Evolutionary conservation across 64 coral and sea anemone genomes (phyloP).

Genomic region (Montipora cactus): DNA sequence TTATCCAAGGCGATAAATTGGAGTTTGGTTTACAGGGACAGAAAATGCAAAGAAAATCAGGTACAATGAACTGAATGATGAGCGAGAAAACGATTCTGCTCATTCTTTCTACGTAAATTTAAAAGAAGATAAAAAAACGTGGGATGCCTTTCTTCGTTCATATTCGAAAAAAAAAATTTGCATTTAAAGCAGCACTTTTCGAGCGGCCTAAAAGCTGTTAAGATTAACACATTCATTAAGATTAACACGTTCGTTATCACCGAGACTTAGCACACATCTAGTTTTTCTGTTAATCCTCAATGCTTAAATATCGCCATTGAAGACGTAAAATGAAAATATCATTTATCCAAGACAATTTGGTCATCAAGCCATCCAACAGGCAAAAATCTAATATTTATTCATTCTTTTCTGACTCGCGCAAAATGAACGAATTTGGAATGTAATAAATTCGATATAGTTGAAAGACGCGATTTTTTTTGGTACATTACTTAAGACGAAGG

Average conservation of each 20-base stretch:
- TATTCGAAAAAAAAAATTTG: neutral
- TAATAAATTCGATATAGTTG: too few relatives aligned
- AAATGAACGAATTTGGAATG: too few relatives aligned
- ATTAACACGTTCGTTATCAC: conserved; percentile 30
- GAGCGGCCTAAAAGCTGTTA: conserved; percentile 16
- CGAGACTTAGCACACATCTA: neutral
- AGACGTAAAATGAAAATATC: neutral
- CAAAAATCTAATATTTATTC: too few relatives aligned
- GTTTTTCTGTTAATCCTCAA: conserved; percentile 12
- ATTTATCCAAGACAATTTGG: neutral
- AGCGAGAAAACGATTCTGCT: neutral
- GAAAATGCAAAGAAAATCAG: neutral
- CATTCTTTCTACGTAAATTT: neutral
- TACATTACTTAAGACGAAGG: neutral
- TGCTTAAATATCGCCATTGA: neutral
- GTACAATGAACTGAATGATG: too few relatives aligned
- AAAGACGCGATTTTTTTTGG: neutral
- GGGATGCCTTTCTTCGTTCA: neutral
- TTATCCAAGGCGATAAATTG: neutral
- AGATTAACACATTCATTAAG: conserved; percentile 26
- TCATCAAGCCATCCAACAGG: neutral
- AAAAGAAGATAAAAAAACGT: neutral
- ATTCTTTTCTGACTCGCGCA: too few relatives aligned
- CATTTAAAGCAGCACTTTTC: neutral
- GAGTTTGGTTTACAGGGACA: neutral